Evolutionary conservation across 2,113 vertebrate species (phyloP).

Genomic region (Elanoides forficatus): DNA sequence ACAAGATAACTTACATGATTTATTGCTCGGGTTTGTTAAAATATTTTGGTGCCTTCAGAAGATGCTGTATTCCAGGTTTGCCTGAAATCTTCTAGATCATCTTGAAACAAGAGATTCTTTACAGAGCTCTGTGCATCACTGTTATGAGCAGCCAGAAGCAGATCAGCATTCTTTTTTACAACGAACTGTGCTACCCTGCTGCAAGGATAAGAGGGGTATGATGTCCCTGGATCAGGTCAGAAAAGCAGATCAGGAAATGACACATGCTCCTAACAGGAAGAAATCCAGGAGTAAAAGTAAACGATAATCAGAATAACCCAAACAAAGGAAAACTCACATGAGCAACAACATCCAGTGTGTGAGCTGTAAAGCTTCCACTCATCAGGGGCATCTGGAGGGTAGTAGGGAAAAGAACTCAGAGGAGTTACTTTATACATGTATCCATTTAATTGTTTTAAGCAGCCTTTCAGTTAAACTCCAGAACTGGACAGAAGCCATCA

Average conservation of each 20-base stretch:
- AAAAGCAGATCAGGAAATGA: background rate
- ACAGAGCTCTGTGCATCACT: background rate
- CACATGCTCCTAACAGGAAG: background rate
- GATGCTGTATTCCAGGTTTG: accelerated
- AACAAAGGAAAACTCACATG: background rate
- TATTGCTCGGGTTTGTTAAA: background rate
- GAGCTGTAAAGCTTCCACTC: background rate
- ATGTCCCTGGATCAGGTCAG: background rate
- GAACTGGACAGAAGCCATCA: background rate
- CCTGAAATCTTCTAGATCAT: background rate
- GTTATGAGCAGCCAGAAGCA: background rate
- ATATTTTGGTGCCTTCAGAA: background rate
- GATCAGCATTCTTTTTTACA: background rate
- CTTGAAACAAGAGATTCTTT: background rate
- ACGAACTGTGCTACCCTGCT: background rate
- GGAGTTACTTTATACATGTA: background rate
- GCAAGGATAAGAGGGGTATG: background rate
- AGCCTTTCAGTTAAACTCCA: background rate
- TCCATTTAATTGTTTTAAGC: background rate
- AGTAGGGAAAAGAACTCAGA: background rate
- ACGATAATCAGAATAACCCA: background rate
- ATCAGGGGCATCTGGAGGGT: background rate
- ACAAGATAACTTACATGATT: background rate
- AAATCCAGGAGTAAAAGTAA: background rate
- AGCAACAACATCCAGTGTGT: background rate